Percentiles rank a stretch among this genome's conserved stretches.
phyloP scores from a whole-genome alignment of 2,797 vertebrate genomes.

The Brotula barbata region DNA sequence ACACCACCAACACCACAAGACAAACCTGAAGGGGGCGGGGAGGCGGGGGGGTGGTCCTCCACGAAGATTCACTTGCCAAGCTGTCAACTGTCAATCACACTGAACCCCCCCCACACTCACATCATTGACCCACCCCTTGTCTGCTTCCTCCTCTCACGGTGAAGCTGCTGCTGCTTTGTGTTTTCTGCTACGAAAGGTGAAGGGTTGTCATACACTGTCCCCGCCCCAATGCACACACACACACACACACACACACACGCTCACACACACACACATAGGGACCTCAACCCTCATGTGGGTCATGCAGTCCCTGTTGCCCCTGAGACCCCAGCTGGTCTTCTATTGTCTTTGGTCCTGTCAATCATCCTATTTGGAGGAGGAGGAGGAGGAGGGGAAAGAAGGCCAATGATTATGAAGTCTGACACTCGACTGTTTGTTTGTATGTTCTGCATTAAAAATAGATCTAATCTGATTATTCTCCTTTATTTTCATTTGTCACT shows the following conservation, averaged over 20 bases:
- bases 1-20: no score
- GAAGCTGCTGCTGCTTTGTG: conserved; percentile 43
- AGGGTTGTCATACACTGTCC: conserved; percentile 29
- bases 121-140: conserved; percentile 28
- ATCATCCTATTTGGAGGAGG: conserved; percentile 21
- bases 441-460: no score
- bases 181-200: conserved; percentile 36
- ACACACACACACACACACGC: not conserved
- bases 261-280: not conserved
- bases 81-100: conserved; percentile 34
- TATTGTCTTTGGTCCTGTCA: conserved; percentile 48
- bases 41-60: not conserved
- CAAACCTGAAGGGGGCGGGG: no score
- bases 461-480: no score
- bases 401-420: no score
- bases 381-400: conserved; percentile 5
- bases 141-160: conserved; percentile 18
- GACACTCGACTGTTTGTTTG: no score
- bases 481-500: no score
- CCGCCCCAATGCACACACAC: no score
- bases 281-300: conserved; percentile 27
- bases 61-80: not conserved
- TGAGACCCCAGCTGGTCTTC: conserved; percentile 9
- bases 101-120: not conserved
- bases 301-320: conserved; percentile 44